phyloP scores from a whole-genome alignment of 2,888 invertebrate species.

The Bellardia bayeri region DNA sequence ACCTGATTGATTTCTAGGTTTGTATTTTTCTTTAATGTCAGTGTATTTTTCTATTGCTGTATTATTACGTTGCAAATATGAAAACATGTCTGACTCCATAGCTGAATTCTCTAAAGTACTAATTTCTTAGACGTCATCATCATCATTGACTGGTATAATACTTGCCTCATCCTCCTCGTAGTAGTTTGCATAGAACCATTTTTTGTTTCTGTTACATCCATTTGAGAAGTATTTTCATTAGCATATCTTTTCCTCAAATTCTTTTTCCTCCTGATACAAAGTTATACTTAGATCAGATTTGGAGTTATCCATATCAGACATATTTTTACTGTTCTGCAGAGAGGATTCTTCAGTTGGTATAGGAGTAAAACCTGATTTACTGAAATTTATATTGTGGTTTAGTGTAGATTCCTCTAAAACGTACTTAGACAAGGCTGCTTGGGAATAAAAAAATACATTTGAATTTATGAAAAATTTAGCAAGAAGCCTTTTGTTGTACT shows the following conservation, averaged over 20 bases:
- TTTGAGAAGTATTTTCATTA: neutral
- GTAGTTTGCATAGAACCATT: neutral
- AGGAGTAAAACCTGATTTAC: slow-evolving; percentile 44
- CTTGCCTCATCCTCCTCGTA: slow-evolving; percentile 30
- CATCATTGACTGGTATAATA: slow-evolving; percentile 53
- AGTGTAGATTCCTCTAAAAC: slow-evolving; percentile 4
- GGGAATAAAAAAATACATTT: too few relatives aligned
- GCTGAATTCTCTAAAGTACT: slow-evolving; percentile 13
- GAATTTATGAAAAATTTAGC: neutral
- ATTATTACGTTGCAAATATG: slow-evolving; percentile 59
- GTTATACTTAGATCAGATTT: slow-evolving; percentile 50
- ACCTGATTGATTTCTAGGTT: neutral
- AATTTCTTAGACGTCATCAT: slow-evolving; percentile 40
- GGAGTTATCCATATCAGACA: neutral
- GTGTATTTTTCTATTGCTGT: neutral
- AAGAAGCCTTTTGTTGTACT: neutral
- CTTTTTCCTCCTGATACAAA: slow-evolving; percentile 42
- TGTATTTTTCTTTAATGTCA: too few relatives aligned
- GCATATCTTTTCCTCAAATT: neutral
- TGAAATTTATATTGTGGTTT: slow-evolving; percentile 51
- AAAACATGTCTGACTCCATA: slow-evolving; percentile 52
- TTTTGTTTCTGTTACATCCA: neutral
- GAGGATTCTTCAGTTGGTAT: slow-evolving; percentile 11
- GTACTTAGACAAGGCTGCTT: neutral
- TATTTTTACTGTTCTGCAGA: neutral